Base-by-base conservation (phyloP, 2,797 vertebrate species). In the Clarias pachynema region DNA sequence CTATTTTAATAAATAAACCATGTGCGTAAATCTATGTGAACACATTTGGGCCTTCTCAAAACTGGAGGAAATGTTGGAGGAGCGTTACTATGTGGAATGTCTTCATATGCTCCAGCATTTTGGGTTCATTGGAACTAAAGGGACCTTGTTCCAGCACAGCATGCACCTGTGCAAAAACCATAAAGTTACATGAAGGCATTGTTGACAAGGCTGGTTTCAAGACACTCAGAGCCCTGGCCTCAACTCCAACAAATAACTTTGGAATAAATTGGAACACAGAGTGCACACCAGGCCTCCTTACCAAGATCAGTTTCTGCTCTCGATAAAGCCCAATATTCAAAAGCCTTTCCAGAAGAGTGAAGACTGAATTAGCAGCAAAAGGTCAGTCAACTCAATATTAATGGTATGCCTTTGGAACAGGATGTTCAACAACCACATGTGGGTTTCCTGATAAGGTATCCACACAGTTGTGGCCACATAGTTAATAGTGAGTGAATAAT, bases 401-500 rank as follows among this genome's bases (percentile, higher is more conserved):
- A 77, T 77, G 29, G 1, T 2, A 22, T 18, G 14, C 22, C 12
- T 75, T 57, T 77, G 26, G 29, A 57, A 31, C 18, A 31, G 5
- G 26, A 31, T 56, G 26, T 57, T 57, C 4, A 75, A 29, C 73
- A 56, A 56, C 49, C 16, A 75, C 26, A 75, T 31, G 20, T 77
- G 26, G 16, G 8, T 59, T 16, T 34, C 20, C 20, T 34, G 29
- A 60, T 78, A 5, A 14, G 18, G 29, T 34, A 31, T 22, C 56
- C 20, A 59, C 8, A 26, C 40, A 62, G 34, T 14, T 62, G 44
- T 26, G 34, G 34, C 22, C 59, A 62, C 8, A n/a, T 8, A 5
- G 12, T 63, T 59, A 77, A 56, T 57, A 78, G 60, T 60, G 57
- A 37, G 20, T 62, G 75, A 62, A 79, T 37, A 79, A 79, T n/a